Conservation (phyloP, 2,113 vertebrate genomes). For the Labrus mixtus region DNA sequence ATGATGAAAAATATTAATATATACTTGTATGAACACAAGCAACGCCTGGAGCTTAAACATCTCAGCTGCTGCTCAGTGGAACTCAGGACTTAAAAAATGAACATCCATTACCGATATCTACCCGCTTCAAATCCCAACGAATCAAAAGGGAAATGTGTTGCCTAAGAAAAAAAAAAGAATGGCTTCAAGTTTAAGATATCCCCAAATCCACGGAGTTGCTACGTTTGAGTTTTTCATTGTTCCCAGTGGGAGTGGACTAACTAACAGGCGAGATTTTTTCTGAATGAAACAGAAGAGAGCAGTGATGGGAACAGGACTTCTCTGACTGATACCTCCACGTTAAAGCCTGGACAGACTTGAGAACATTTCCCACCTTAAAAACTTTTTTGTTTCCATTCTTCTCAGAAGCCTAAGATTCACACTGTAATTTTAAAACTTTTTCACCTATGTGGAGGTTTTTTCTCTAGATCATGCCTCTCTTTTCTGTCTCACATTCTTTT, state of each 20-base stretch:
- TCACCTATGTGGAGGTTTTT: slow-evolving; percentile 32
- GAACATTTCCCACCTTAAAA: slow-evolving; percentile 67
- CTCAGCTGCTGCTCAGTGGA: slow-evolving; percentile 97
- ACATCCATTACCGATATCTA: slow-evolving; percentile 59
- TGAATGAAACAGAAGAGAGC: slow-evolving; percentile 22
- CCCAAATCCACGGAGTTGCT: slow-evolving; percentile 67
- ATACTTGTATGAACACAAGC: slow-evolving; percentile 76
- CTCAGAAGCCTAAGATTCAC: slow-evolving; percentile 64
- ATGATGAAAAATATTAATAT: slow-evolving; percentile 87
- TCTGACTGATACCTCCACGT: slow-evolving; percentile 71
- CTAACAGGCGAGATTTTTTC: slow-evolving; percentile 1
- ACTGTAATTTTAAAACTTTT: slow-evolving; percentile 47
- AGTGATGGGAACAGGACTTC: slow-evolving; percentile 46
- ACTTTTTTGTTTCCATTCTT: slow-evolving; percentile 16
- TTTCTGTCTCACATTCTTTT: slow-evolving; percentile 18
- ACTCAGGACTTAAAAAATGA: slow-evolving; percentile 92
- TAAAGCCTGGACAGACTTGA: slow-evolving; percentile 84
- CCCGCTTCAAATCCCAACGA: slow-evolving; percentile 51
- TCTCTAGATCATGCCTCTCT: slow-evolving; percentile 16
- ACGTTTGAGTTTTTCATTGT: slow-evolving; percentile 22
- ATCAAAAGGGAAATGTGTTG: slow-evolving; percentile 60
- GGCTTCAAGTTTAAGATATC: slow-evolving; percentile 74
- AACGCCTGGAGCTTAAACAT: slow-evolving; percentile 93
- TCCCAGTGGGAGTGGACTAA: slow-evolving; percentile 32
- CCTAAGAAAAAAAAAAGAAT: slow-evolving; percentile 53